phyloP scores from a whole-genome alignment of 2,888 invertebrate genomes.

The Celastrina argiolus region DNA sequence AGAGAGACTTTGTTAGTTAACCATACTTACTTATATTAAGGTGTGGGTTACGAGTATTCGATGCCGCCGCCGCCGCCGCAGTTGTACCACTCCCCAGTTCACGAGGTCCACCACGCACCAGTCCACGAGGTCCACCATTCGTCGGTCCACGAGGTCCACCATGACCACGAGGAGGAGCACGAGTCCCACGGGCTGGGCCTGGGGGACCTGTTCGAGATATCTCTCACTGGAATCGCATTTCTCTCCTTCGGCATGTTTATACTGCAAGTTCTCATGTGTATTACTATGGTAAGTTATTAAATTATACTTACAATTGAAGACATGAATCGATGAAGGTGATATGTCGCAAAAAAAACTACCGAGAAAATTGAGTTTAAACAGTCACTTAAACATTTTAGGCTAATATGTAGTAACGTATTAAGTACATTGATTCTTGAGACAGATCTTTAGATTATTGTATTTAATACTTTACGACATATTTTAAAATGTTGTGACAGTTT shows the following conservation, averaged over 20 bases:
- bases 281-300: constrained; percentile 81
- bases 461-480: no score
- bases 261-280: constrained; percentile 87
- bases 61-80: constrained; percentile 68
- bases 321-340: no score
- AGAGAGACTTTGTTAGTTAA: no score
- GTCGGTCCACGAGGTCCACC: constrained; percentile 50
- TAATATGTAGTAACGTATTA: no score
- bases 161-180: constrained; percentile 59
- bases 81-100: constrained; percentile 44
- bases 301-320: no score
- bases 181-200: constrained; percentile 80
- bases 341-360: no score
- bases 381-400: no score
- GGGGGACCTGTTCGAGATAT: constrained; percentile 87
- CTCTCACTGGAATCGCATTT: constrained; percentile 88
- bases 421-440: no score
- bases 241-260: constrained; percentile 89
- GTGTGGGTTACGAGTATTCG: constrained; percentile 67
- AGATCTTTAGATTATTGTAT: no score
- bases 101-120: constrained; percentile 30
- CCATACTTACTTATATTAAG: no score
- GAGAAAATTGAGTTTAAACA: no score
- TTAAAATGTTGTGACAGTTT: no score
- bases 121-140: constrained; percentile 41